A percentile compares a stretch with the other conserved stretches of the same genome.
Evolutionary conservation across 2,888 invertebrate species (phyloP).

Genomic region (Xanthia togata): DNA sequence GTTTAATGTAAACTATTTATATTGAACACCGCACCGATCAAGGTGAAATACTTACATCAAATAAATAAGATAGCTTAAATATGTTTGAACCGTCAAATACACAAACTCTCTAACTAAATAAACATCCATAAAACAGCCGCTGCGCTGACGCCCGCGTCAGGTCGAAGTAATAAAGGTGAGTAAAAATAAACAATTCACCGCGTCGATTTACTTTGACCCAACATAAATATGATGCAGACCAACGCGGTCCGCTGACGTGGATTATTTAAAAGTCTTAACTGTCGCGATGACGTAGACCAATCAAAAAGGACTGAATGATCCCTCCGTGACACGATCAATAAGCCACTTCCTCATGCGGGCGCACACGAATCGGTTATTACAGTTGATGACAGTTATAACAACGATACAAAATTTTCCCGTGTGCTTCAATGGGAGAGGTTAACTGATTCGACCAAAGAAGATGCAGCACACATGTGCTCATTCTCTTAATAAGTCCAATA

Average conservation of each 20-base stretch:
- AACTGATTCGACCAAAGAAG: conserved; percentile 85
- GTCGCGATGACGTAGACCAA: conserved; percentile 74
- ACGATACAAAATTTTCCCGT: conserved; percentile 84
- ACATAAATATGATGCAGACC: conserved; percentile 73
- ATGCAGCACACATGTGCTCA: conserved; percentile 76
- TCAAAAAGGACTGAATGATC: conserved; percentile 77
- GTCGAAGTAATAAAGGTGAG: conserved; percentile 59
- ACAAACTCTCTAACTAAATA: conserved; percentile 29
- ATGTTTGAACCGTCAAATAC: conserved; percentile 27
- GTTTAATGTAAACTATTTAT: conserved; percentile 59
- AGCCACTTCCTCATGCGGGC: conserved; percentile 89
- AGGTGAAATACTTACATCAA: conserved; percentile 47
- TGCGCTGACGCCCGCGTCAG: conserved; percentile 20
- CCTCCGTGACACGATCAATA: conserved; percentile 85
- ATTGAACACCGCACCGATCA: conserved; percentile 46
- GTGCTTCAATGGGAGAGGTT: conserved; percentile 84
- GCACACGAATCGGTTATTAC: conserved; percentile 82
- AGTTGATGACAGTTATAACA: conserved; percentile 86
- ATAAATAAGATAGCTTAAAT: conserved; percentile 30
- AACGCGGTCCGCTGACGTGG: conserved; percentile 68
- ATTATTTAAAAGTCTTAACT: conserved; percentile 67
- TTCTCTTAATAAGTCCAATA: conserved; percentile 84
- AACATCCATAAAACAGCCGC: conserved; percentile 42
- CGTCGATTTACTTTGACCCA: conserved; percentile 66
- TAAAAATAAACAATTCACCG: conserved; percentile 70